Percentiles rank a stretch among this genome's conserved stretches.
These are phyloP conservation scores for Dasyurus viverrinus DNA, from an alignment of 2,113 vertebrate species.

Conservation along the genomic window DNA sequence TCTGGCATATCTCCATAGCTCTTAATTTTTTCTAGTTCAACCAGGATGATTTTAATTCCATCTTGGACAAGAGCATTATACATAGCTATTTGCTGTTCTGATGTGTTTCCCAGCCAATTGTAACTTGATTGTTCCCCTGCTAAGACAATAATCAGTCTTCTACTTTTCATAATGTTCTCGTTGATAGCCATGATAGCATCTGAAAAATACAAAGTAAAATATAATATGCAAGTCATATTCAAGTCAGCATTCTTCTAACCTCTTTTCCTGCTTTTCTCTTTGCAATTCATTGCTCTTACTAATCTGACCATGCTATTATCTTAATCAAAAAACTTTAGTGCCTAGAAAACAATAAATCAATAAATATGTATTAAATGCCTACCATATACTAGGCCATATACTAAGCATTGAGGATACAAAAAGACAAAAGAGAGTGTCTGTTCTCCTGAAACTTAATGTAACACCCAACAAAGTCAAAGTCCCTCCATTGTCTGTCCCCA, in stretches of 20 bases:
- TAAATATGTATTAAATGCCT: neutral
- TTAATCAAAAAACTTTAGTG: neutral
- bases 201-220: slow-evolving; percentile 67
- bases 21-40: slow-evolving; percentile 92
- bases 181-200: slow-evolving; percentile 79
- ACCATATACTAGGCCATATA: neutral
- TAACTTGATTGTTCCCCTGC: slow-evolving; percentile 75
- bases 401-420: neutral
- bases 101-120: slow-evolving; percentile 72
- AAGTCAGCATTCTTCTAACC: neutral
- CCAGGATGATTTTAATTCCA: slow-evolving; percentile 90
- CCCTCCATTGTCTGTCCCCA: neutral
- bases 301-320: neutral
- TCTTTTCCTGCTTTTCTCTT: neutral
- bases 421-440: neutral
- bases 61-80: slow-evolving; percentile 88
- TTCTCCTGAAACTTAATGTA: neutral
- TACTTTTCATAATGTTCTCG: slow-evolving; percentile 88
- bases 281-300: neutral
- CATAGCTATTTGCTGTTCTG: slow-evolving; percentile 90
- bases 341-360: neutral
- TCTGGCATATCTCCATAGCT: slow-evolving; percentile 89
- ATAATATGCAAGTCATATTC: neutral
- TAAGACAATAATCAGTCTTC: slow-evolving; percentile 91
- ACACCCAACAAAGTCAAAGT: neutral